Percentiles rank a stretch among this genome's conserved stretches.
Conservation (phyloP, 2,888 invertebrate genomes). For the Melieria crassipennis region DNA sequence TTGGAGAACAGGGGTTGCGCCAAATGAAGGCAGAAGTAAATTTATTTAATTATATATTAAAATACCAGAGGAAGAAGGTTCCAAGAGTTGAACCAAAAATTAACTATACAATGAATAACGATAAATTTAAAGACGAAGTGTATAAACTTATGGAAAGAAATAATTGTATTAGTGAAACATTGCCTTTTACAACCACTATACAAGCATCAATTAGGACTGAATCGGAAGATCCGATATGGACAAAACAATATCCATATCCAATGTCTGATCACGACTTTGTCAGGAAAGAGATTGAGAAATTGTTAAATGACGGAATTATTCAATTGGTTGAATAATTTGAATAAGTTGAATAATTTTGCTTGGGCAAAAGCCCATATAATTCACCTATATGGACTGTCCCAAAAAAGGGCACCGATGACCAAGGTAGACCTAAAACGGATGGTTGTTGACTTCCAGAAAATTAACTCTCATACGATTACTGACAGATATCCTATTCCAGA, state of each 20-base stretch:
- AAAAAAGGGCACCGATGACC: too few species aligned
- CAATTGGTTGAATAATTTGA: too few species aligned
- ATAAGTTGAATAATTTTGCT: too few species aligned
- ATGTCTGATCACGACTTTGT: conserved; percentile 4
- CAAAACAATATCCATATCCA: not conserved
- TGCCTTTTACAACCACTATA: not conserved
- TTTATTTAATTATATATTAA: not conserved
- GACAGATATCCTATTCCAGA: not conserved
- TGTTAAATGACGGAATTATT: not conserved
- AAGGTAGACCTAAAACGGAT: too few species aligned
- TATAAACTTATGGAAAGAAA: not conserved
- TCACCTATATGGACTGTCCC: too few species aligned
- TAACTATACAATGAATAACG: not conserved
- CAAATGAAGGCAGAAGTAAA: too few species aligned
- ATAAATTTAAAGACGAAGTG: not conserved
- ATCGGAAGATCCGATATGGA: too few species aligned
- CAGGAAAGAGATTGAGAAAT: not conserved
- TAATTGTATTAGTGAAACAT: not conserved
- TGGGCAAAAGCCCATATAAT: not conserved
- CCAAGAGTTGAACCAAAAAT: not conserved
- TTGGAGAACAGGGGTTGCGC: not conserved
- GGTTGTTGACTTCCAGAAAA: conserved; percentile 2
- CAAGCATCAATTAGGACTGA: not conserved
- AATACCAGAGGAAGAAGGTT: not conserved
- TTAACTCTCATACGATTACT: conserved; percentile 1